Evolutionary conservation across 2,888 invertebrate species (phyloP), one percentile per base, ranked within the genome.

Genomic region (Pollenia amentaria): DNA sequence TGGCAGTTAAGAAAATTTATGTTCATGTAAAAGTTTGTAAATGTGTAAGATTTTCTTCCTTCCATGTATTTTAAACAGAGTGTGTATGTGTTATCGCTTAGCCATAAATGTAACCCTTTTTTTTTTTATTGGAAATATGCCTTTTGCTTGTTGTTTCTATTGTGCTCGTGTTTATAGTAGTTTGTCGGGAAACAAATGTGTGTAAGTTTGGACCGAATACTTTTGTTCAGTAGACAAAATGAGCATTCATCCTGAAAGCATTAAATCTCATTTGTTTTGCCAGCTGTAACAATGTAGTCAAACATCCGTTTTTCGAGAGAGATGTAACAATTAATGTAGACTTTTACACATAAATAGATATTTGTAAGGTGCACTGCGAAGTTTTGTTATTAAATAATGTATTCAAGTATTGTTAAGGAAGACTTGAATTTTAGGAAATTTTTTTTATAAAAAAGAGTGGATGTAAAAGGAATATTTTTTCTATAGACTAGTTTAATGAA

Each of bases 251-350:
- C 89, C 91, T 89, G 89, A 91, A 90, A 90, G 90, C 90, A 91
- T 91, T 90, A 90, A 89, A 90, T 89, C 90, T 91, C 90, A 92
- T 92, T 92, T 92, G 92, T 92, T 92, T 89, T 92, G 91, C 90
- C 92, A 91, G 92, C 91, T 91, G 92, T 88, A 91, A 87, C 89
- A 89, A 87, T 87, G 87, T 81, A 80, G 78, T 81, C 64, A 69
- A 79, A 81, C 87, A 88, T 88, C 87, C 86, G 83, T 48, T 84
- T 72, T 76, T 79, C 18, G 6, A 2, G 11, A 21, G 55, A 11
- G 18, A 55, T 73, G 4, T 16, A 11, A 48, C 46, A 46, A 42
- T 16, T 70, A 44, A 79, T 21, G 40, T 60, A 14, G 60, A 21
- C 16, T 62, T 62, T 62, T 2, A 1, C 9, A 51, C 29, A 62